Percentiles rank a stretch among this genome's conserved stretches.
phyloP scores from a whole-genome alignment of 2,113 vertebrate species.

The Prolemur simus region DNA sequence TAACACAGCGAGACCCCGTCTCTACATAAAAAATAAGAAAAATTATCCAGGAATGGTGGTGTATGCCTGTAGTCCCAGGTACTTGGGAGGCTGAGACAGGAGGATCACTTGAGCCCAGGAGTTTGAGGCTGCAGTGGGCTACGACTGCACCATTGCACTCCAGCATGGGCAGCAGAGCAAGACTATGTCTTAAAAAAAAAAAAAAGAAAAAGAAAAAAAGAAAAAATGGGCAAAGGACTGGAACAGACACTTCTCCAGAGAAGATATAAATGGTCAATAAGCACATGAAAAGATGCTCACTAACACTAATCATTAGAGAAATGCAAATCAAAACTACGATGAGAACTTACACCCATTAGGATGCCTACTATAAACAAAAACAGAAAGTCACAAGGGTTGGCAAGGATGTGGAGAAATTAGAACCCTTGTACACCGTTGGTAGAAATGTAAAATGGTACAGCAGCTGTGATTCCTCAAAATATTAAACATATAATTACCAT shows the following conservation, averaged over 20 bases:
- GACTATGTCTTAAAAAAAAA: too few relatives aligned
- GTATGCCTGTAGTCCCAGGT: too few relatives aligned
- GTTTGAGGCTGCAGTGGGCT: too few relatives aligned
- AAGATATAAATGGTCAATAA: not conserved
- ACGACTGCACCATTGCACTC: too few relatives aligned
- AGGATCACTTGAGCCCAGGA: too few relatives aligned
- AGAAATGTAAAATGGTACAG: not conserved
- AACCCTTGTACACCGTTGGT: not conserved
- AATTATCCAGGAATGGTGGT: too few relatives aligned
- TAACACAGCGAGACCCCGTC: too few relatives aligned
- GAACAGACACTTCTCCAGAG: not conserved
- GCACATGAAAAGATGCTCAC: not conserved
- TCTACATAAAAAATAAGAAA: too few relatives aligned
- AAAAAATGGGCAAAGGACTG: not conserved
- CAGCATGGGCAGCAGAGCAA: too few relatives aligned
- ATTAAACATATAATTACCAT: not conserved
- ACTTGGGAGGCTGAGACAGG: too few relatives aligned
- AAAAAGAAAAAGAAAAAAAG: not conserved
- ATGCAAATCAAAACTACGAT: not conserved
- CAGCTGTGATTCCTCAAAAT: not conserved
- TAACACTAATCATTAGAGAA: not conserved
- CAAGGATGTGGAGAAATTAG: not conserved
- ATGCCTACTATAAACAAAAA: not conserved
- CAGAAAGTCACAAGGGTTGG: not conserved
- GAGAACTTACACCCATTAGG: not conserved